These are phyloP conservation scores for Subacronicta megacephala DNA, from an alignment of 2,888 invertebrate genomes.

Conservation along the genomic window DNA sequence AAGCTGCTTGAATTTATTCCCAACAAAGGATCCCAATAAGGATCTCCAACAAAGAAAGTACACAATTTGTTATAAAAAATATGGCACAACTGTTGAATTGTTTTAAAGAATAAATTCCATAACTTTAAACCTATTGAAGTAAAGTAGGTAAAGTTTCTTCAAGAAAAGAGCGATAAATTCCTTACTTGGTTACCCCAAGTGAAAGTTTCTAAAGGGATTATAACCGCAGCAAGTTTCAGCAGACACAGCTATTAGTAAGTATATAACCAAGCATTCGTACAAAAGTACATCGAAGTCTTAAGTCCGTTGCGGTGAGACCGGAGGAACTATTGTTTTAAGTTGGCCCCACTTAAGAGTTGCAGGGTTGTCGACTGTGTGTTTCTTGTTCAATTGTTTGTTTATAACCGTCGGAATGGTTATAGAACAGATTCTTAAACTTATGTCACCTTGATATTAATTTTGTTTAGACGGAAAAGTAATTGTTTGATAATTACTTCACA, in stretches of 20 bases:
- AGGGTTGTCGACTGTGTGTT: slow-evolving; percentile 24
- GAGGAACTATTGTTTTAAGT: slow-evolving; percentile 56
- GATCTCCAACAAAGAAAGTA: too few relatives aligned
- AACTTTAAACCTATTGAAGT: slow-evolving; percentile 29
- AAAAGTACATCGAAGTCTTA: slow-evolving; percentile 45
- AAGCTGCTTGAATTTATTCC: too few relatives aligned
- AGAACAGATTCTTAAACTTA: too few relatives aligned
- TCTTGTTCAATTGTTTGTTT: slow-evolving; percentile 9
- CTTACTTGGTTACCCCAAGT: slow-evolving; percentile 32
- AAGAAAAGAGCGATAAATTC: slow-evolving; percentile 45
- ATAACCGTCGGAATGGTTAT: slow-evolving; percentile 7
- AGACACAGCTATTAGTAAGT: slow-evolving; percentile 39
- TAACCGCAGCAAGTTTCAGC: slow-evolving; percentile 42
- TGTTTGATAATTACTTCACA: too few relatives aligned
- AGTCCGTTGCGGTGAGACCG: slow-evolving; percentile 44
- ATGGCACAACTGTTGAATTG: too few relatives aligned
- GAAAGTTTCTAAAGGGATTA: slow-evolving; percentile 49
- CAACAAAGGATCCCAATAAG: too few relatives aligned
- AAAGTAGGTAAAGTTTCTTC: slow-evolving; percentile 20
- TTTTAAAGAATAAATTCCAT: slow-evolving; percentile 3
- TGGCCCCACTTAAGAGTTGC: slow-evolving; percentile 29
- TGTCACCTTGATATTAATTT: too few relatives aligned
- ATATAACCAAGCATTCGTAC: slow-evolving; percentile 46
- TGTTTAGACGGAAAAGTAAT: too few relatives aligned
- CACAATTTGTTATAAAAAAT: too few relatives aligned